Evolutionary conservation across 2,888 invertebrate genomes (phyloP), one percentile per base, ranked within the genome.

Genomic region (Ametastegia equiseti): DNA sequence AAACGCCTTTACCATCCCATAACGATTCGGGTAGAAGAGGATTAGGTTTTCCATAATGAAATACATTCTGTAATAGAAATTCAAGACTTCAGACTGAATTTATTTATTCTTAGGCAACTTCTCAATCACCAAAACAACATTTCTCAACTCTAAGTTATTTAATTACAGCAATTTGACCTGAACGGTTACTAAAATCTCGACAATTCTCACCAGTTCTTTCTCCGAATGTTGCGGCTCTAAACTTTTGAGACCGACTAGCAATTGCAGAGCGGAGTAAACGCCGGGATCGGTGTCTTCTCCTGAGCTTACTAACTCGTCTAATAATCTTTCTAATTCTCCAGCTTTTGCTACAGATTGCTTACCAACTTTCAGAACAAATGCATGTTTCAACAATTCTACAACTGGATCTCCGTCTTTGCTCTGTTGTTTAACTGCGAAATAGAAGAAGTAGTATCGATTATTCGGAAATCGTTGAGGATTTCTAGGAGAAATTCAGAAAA

Each of bases 341-440:
- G 90, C 90, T 79, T 87, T 84, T 0, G 87, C 84, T 0, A 83
- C 27, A 69, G 83, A 85, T 23, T 84, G 85, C n/a, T 83, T 78
- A 5, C 84, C 85, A 6, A 87, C 80, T 84, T 86, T 89, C 19
- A 91, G 81, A 1, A 87, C 84, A 82, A 88, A 91, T 0, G 86
- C 82, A 81, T 89, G 83, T 81, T 92, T 92, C n/a, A 91, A 80
- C 80, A 91, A 83, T 71, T 90, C 90, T 9, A 87, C 80, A 15
- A 90, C 79, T 0, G 91, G 90, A 85, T 91, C 91, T 0, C 85
- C 80, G 11, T 81, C 69, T 19, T 81, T 69, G 0, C 75, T 54
- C 54, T 81, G 85, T 60, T 73, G 63, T 71, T 80, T 83, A 83
- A 47, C 71, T 82, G 60, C 19, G 81, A 82, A 9, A 13, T 80